phyloP scores from a whole-genome alignment of 1,140 invertebrate genomes.

The Drosophila sp. region DNA sequence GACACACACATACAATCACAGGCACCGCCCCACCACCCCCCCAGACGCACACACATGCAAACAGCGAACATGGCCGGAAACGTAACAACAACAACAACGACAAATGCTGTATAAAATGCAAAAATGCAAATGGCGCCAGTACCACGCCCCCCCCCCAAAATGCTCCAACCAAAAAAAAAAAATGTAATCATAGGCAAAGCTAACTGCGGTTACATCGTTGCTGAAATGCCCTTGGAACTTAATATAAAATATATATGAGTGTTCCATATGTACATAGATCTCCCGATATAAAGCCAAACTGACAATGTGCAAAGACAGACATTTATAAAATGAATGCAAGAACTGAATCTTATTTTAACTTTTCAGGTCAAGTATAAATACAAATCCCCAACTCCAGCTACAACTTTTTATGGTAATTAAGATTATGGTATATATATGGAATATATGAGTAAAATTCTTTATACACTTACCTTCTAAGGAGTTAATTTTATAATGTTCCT shows the following conservation, averaged over 20 bases:
- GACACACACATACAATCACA: slow-evolving; percentile 9
- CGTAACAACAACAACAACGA: slow-evolving; percentile 23
- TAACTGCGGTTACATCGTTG: background rate
- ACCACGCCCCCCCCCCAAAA: slow-evolving; percentile 20
- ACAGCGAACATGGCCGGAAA: slow-evolving; percentile 43
- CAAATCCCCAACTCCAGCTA: no score
- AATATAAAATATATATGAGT: background rate
- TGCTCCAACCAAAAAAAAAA: background rate
- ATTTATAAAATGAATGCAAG: no score
- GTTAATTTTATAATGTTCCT: no score
- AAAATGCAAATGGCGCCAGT: slow-evolving; percentile 50
- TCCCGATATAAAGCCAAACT: no score
- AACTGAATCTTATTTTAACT: no score
- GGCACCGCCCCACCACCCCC: background rate
- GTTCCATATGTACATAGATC: no score
- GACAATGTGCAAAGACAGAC: no score
- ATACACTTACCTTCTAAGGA: no score
- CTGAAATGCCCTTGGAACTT: background rate
- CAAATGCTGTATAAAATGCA: slow-evolving; percentile 44
- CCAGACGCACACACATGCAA: slow-evolving; percentile 26
- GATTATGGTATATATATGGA: no score
- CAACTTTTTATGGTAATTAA: no score
- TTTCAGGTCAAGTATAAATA: no score
- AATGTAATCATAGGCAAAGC: background rate
- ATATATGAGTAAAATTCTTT: no score